Base-by-base conservation (phyloP, 1,140 invertebrate genomes). In the Melanaphis sacchari region DNA sequence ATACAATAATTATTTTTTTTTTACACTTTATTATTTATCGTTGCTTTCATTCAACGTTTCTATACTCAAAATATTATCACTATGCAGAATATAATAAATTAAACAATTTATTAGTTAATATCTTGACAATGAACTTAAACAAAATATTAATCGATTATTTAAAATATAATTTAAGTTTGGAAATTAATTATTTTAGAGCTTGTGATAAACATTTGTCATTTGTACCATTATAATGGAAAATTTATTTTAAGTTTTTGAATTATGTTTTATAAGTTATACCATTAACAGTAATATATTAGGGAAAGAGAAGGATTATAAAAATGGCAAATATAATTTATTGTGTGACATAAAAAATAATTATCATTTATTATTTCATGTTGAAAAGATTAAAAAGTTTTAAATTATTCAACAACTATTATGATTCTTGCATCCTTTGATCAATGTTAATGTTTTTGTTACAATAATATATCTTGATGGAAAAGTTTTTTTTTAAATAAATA, bases 251-350 rank as follows among this genome's bases (percentile, higher is more conserved):
- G 89, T 90, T 90, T 90, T 90, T 66, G 89, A 90, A 66, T 66
- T 90, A 66, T 90, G 89, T 90, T 90, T 90, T 90, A 66, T 66
- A 90, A 90, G 89, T 90, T 90, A 66, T 46, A 66, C 89, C 89
- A 66, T 90, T 90, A 90, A 66, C 38, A 41, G 36, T 59, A 66
- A 90, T 90, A 90, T 90, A 90, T 90, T 90, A 90, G 89, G 41
- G 89, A 88, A 46, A 59, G 54, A 66, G 54, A 90, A 41, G 89
- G 89, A 90, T 66, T 90, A 41, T n/a, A 66, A 90, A 90, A 90
- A 54, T 66, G 52, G 89, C 52, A 40, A 90, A 41, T 66, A 90
- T 66, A 90, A 90, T 90, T 90, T 90, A 66, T 66, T n/a, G 54
- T n/a, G 26, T 11, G 54, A 90, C 89, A 66, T 90, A 43, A 90